Conservation (phyloP, 1,140 invertebrate genomes). For the Saccostrea cuccullata region DNA sequence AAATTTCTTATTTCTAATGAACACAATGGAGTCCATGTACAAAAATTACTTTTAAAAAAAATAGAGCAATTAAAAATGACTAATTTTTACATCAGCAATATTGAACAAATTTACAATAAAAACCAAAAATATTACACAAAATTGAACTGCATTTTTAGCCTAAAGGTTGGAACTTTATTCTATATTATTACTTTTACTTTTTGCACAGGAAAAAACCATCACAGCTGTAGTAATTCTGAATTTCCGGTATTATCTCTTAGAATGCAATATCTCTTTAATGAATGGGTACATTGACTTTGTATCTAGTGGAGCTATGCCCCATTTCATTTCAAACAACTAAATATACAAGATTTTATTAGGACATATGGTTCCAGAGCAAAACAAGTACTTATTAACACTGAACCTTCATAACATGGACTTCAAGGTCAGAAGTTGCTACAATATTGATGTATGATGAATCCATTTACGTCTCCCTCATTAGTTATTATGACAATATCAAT, state of each 20-base stretch:
- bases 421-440: too few species aligned
- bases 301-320: neutral
- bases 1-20: too few species aligned
- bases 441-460: too few species aligned
- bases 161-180: neutral
- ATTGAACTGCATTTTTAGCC: neutral
- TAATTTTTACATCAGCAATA: neutral
- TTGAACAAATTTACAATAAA: neutral
- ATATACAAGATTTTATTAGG: neutral
- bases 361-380: neutral
- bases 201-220: neutral
- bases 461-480: too few species aligned
- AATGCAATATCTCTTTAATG: neutral
- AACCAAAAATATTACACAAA: neutral
- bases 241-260: neutral
- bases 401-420: too few species aligned
- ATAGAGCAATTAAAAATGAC: too few species aligned
- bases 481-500: too few species aligned
- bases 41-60: too few species aligned
- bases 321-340: neutral
- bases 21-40: too few species aligned
- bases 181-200: neutral
- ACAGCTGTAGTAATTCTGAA: neutral
- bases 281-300: neutral
- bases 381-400: too few species aligned